Percentiles rank a stretch among this genome's conserved stretches.
These are phyloP conservation scores for Mormyrus lacerda DNA, from an alignment of 2,113 vertebrate genomes.

Conservation along the genomic window DNA sequence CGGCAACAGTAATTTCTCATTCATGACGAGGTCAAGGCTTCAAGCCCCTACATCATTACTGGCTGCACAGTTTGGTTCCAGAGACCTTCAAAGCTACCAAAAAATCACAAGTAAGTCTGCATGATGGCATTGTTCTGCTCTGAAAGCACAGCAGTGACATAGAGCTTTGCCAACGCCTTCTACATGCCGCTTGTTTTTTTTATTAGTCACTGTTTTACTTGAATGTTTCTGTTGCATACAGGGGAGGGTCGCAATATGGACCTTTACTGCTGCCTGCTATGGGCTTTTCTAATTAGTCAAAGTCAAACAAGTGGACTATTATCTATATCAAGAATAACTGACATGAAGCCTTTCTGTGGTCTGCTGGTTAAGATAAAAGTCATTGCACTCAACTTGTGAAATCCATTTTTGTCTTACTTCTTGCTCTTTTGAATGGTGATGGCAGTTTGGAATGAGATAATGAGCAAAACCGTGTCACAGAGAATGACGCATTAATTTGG, in stretches of 20 bases:
- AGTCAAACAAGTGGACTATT: neutral
- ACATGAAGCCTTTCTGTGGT: neutral
- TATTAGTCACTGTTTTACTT: neutral
- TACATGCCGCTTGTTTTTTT: neutral
- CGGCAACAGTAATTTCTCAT: conserved; percentile 2
- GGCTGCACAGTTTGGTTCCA: neutral
- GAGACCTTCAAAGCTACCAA: neutral
- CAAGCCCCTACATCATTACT: neutral
- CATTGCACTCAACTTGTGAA: neutral
- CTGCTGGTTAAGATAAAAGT: neutral
- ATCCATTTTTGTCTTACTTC: neutral
- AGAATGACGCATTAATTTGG: neutral
- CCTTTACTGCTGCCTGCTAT: neutral
- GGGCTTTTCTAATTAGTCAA: neutral
- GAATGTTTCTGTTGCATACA: neutral
- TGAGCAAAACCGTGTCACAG: neutral
- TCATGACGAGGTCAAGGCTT: conserved; percentile 4
- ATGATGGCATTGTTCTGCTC: neutral
- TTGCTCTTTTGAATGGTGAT: neutral
- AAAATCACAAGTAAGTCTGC: neutral
- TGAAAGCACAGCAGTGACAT: neutral
- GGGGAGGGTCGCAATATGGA: neutral
- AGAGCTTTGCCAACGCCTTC: neutral
- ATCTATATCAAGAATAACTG: neutral
- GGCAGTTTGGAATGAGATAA: neutral